Evolutionary conservation across 2,888 invertebrate genomes (phyloP).

Genomic region (Ptychoptera albimana): DNA sequence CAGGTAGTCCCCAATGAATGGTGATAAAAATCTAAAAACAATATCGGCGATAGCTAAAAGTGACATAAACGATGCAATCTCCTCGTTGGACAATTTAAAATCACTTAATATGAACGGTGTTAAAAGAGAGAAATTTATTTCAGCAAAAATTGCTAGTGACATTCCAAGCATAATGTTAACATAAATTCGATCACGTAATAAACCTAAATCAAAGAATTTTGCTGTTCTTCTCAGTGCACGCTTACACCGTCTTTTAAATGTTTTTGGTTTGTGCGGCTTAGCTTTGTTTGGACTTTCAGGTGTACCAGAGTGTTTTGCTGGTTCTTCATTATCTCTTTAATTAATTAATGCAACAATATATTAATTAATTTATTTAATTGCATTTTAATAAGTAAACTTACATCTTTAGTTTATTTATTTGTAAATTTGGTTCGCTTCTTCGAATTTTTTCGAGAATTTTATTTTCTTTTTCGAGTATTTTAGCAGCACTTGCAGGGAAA

Average conservation of each 20-base stretch:
- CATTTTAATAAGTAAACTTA: not conserved
- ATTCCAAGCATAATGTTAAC: conserved; percentile 50
- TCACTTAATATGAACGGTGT: conserved; percentile 51
- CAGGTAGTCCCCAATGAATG: conserved; percentile 48
- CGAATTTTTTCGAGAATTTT: conserved; percentile 3
- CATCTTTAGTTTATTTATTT: not conserved
- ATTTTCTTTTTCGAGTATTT: conserved; percentile 6
- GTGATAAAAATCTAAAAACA: conserved; percentile 42
- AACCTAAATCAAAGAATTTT: conserved; percentile 39
- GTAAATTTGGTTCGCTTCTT: conserved; percentile 2
- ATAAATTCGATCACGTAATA: conserved; percentile 49
- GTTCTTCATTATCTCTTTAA: not conserved
- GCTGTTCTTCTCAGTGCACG: not conserved
- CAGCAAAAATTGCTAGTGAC: conserved; percentile 49
- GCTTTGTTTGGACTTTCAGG: not conserved
- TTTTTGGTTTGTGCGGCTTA: not conserved
- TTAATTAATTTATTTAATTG: no score
- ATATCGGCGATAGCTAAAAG: conserved; percentile 30
- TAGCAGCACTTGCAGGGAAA: not conserved
- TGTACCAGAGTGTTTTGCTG: not conserved
- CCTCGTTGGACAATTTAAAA: conserved; percentile 37
- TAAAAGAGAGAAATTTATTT: conserved; percentile 49
- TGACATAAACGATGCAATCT: conserved; percentile 42
- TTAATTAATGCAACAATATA: no score
- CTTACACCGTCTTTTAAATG: not conserved